phyloP scores from a whole-genome alignment of 1,140 invertebrate genomes.

The Halictus rubicundus region DNA sequence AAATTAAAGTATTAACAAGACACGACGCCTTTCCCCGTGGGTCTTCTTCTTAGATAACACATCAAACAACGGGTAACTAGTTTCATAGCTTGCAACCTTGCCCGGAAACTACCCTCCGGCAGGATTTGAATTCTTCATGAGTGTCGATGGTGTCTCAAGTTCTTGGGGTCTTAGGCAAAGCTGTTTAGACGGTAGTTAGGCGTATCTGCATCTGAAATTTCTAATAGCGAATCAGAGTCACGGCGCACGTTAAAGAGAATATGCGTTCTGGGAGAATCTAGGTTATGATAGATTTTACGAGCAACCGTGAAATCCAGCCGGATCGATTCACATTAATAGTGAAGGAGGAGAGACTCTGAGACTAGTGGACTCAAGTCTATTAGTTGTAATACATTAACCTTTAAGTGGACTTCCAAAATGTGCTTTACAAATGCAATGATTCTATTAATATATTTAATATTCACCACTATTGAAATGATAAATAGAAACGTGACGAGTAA shows the following conservation, averaged over 20 bases:
- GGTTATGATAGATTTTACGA: not conserved
- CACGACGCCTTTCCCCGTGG: conserved; percentile 36
- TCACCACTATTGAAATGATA: no score
- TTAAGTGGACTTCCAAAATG: no score
- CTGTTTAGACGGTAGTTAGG: conserved; percentile 46
- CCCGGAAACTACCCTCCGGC: conserved; percentile 37
- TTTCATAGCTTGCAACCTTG: conserved; percentile 43
- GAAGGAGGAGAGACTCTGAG: no score
- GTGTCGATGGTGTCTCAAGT: conserved; percentile 54
- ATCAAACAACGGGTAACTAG: conserved; percentile 51
- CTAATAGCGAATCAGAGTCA: conserved; percentile 70
- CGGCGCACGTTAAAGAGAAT: conserved; percentile 43
- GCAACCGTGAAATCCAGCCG: no score
- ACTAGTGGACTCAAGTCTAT: no score
- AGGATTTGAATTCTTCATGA: conserved; percentile 64
- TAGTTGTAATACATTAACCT: no score
- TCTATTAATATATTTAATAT: no score
- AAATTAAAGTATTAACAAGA: conserved; percentile 66
- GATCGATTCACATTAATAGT: not conserved
- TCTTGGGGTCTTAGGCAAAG: conserved; percentile 63
- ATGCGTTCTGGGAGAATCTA: not conserved
- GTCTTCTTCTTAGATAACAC: conserved; percentile 41
- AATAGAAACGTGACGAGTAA: no score
- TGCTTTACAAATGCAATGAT: no score
- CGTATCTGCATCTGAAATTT: conserved; percentile 74